phyloP scores from a whole-genome alignment of 1,140 invertebrate species.

The Platyscapa corneri region DNA sequence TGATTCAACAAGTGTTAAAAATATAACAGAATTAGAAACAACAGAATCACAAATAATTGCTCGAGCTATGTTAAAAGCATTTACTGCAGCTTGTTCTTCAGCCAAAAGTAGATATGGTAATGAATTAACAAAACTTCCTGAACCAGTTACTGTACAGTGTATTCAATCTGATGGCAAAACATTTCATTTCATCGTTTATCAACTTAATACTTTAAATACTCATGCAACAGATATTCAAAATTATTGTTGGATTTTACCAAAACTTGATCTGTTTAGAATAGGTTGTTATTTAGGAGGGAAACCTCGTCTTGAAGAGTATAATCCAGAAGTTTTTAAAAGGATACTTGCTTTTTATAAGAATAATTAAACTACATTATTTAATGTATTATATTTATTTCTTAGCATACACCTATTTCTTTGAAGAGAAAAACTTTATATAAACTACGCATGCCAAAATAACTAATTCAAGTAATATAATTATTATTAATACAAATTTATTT shows the following conservation, averaged over 20 bases:
- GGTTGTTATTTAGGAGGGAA: slow-evolving; percentile 79
- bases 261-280: slow-evolving; percentile 80
- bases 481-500: slow-evolving; percentile 80
- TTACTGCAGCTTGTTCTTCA: slow-evolving; percentile 80
- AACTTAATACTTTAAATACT: slow-evolving; percentile 88
- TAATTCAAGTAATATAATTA: slow-evolving; percentile 81
- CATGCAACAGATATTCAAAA: slow-evolving; percentile 81
- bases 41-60: slow-evolving; percentile 79
- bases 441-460: slow-evolving; percentile 76
- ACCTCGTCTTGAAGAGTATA: slow-evolving; percentile 83
- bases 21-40: slow-evolving; percentile 81
- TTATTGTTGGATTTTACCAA: slow-evolving; percentile 83
- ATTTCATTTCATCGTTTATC: slow-evolving; percentile 88
- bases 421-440: slow-evolving; percentile 79
- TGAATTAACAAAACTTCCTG: slow-evolving; percentile 79
- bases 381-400: slow-evolving; percentile 47
- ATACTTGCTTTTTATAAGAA: slow-evolving; percentile 86
- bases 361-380: slow-evolving; percentile 59
- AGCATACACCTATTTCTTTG: slow-evolving; percentile 49
- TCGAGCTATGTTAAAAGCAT: slow-evolving; percentile 82
- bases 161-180: slow-evolving; percentile 83
- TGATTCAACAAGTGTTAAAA: slow-evolving; percentile 78
- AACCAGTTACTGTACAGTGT: slow-evolving; percentile 87
- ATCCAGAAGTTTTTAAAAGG: slow-evolving; percentile 84
- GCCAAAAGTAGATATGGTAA: slow-evolving; percentile 83